Evolutionary conservation across 1,140 invertebrate species (phyloP), one percentile per base, ranked within the genome.

Genomic region (Centruroides vittatus): DNA sequence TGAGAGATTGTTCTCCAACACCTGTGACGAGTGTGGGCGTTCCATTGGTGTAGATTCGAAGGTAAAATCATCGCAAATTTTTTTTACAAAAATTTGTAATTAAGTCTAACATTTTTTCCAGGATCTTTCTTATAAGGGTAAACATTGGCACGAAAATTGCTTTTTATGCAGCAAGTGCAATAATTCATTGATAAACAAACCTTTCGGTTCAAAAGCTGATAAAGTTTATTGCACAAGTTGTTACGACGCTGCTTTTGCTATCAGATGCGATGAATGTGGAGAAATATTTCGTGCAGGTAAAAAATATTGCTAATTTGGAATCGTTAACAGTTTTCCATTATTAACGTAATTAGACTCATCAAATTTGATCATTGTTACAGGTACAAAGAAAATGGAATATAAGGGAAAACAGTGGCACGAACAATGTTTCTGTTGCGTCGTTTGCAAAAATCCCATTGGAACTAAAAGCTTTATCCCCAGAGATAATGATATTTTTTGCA

Each of bases 361-460:
- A 23, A 49, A 9, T n/a, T 10, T 49, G 3, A 10, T 10, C 13
- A 35, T 35, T 56, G 6, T 47, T 51, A 6, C 62, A 98, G 94
- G 72, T 99, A 99, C 23, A 23, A 23, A 23, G 84, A 99, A 99
- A 82, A 98, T 99, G 94, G 96, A 99, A 78, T 99, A 99, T 82
- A 98, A 98, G 81, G 98, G 94, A 23, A 83, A 95, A 67, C 95
- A 99, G 76, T 99, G 95, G 95, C 97, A 99, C 77, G 96, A 99
- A 81, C 94, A 98, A 73, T 99, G 97, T 73, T 99, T 99, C 86
- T 90, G 88, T 73, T 99, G 96, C 79, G 88, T 88, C 66, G 88
- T 95, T n/a, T 99, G 97, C 82, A 95, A 94, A 76, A 88, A 87
- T 69, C 86, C 96, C 55, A 99, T 99, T 70, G 95, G 96, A 63